Evolutionary conservation across 1,140 invertebrate species (phyloP).

Genomic region (Zophobas morio): DNA sequence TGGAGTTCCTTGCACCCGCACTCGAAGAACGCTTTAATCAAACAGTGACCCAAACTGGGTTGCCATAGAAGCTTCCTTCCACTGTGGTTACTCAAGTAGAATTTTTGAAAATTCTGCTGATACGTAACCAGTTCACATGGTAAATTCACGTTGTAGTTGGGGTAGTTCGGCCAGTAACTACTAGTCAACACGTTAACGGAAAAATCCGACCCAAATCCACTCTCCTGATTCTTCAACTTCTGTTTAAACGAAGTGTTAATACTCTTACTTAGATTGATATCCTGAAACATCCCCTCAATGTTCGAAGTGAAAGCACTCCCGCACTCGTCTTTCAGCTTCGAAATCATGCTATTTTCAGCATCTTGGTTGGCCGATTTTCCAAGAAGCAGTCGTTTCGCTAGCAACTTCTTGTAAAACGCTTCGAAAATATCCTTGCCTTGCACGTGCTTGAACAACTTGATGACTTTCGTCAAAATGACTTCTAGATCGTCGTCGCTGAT

Average conservation of each 20-base stretch:
- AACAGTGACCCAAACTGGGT: constrained; percentile 94
- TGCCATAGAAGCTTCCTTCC: constrained; percentile 98
- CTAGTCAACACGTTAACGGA: constrained; percentile 96
- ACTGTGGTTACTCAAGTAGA: constrained; percentile 96
- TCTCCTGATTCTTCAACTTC: constrained; percentile 69
- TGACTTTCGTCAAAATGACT: constrained; percentile 95
- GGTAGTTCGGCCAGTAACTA: constrained; percentile 99
- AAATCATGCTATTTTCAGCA: constrained; percentile 98
- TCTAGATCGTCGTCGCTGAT: constrained; percentile 98
- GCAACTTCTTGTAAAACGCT: constrained; percentile 98
- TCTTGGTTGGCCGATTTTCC: constrained; percentile 99
- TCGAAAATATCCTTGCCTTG: constrained; percentile 99
- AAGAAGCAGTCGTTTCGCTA: constrained; percentile 95
- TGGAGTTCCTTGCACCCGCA: constrained; percentile 94
- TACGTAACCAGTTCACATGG: constrained; percentile 91
- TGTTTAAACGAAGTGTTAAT: constrained; percentile 95
- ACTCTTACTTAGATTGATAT: constrained; percentile 97
- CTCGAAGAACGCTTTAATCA: constrained; percentile 90
- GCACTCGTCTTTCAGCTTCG: constrained; percentile 97
- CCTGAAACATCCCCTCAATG: constrained; percentile 98
- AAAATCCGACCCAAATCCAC: constrained; percentile 80
- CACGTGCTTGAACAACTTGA: constrained; percentile 98
- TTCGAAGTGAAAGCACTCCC: constrained; percentile 97
- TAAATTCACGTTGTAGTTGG: constrained; percentile 89
- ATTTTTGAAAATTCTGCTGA: constrained; percentile 96